Percentiles rank a stretch among this genome's conserved stretches.
phyloP scores from a whole-genome alignment of 2,113 vertebrate species.

The Channa argus region DNA sequence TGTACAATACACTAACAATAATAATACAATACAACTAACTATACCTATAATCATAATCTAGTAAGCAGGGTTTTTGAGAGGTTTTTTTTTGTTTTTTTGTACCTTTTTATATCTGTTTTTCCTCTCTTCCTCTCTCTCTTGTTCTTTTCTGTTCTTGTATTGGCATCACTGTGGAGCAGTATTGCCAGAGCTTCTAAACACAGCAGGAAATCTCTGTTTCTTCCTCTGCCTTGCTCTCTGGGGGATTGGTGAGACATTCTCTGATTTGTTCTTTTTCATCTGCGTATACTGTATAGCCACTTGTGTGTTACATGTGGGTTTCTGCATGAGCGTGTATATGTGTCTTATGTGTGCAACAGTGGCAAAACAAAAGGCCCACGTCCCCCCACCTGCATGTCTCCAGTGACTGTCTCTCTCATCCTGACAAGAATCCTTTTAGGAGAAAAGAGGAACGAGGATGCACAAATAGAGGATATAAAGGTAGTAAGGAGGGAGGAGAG shows the following conservation, averaged over 20 bases:
- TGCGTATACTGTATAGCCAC: constrained; percentile 30
- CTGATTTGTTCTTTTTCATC: constrained; percentile 66
- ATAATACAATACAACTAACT: no score
- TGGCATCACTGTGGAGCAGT: constrained; percentile 47
- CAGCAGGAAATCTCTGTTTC: constrained; percentile 60
- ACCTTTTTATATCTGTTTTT: constrained; percentile 26
- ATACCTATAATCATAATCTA: background rate
- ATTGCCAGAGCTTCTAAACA: constrained; percentile 58
- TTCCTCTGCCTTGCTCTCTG: constrained; percentile 48
- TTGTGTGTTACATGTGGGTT: constrained; percentile 41
- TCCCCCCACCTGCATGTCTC: constrained; percentile 9
- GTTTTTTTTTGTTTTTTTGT: constrained; percentile 4
- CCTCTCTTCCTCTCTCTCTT: constrained; percentile 5
- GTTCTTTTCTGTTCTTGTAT: constrained; percentile 33
- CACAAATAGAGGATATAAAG: background rate
- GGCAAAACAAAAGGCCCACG: constrained; percentile 30
- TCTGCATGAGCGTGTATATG: constrained; percentile 19
- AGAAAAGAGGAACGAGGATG: constrained; percentile 1
- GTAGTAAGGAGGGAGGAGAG: background rate
- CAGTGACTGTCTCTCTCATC: constrained; percentile 39
- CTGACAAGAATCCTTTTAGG: constrained; percentile 46
- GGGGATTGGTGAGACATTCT: constrained; percentile 53
- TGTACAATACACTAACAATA: background rate
- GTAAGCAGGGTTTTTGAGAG: constrained; percentile 6
- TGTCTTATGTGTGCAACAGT: constrained; percentile 20